Evolutionary conservation across 2,797 vertebrate species (phyloP), one percentile per base, ranked within the genome.

Genomic region (Rhadinocentrus ornatus): DNA sequence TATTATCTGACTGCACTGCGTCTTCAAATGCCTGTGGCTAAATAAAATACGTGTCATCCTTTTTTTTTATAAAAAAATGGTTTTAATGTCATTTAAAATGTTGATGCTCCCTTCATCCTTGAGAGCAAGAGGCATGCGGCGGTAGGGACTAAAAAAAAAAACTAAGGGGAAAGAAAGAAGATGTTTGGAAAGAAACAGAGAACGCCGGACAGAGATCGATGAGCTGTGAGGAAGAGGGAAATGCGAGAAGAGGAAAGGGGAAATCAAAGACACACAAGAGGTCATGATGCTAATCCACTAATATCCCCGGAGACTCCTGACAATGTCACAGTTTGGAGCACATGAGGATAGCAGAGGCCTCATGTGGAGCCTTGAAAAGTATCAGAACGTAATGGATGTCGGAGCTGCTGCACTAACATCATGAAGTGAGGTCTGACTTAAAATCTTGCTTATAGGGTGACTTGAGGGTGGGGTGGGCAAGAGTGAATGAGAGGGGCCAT

Each of bases 201-300:
- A 78, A 61, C 22, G 50, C 29, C 26, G 46, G 62, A 76, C 50
- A 56, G 69, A 76, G 74, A 83, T 83, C 77, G 58, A 86, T 86
- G 55, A 71, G 71, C 60, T 71, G 62, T 2, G 63, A 81, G 82
- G 75, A 68, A 73, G 62, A 79, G 66, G 81, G 62, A 84, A 72
- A 85, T 58, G 44, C 6, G n/a, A 80, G 60, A 48, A 3, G 68
- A 77, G 62, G 54, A 76, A 70, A 81, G 50, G 34, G 75, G 78
- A 73, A 86, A 83, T 78, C 73, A 77, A 79, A 86, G 85, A 75
- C 69, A 39, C 66, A 52, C 24, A 12, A 73, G 86, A 84, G 84
- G 89, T 88, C 79, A 22, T 20, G 66, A 85, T 79, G 83, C 63
- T 84, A 77, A 90, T 90, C 82, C 79, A 66, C 39, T n/a, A 1